Percentiles rank a stretch among this genome's conserved stretches.
Evolutionary conservation across 1,140 invertebrate genomes (phyloP).

Genomic region (Colletes gigas): DNA sequence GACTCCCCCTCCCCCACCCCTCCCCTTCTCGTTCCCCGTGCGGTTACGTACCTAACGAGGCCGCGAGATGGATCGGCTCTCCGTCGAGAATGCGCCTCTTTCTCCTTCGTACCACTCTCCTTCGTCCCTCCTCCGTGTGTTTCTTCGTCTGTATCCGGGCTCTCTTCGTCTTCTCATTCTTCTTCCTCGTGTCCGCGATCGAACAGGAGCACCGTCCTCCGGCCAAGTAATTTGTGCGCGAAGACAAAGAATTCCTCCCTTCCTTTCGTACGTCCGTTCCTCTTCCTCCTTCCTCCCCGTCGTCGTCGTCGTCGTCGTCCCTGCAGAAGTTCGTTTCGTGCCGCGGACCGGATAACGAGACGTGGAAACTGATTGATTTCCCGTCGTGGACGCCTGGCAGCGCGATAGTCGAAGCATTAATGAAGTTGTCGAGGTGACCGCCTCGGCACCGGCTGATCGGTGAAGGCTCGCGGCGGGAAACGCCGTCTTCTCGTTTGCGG

Average conservation of each 20-base stretch:
- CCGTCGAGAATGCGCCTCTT: conserved; percentile 54
- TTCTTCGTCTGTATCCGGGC: neutral
- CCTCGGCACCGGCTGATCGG: conserved; percentile 12
- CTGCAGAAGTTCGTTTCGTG: conserved; percentile 37
- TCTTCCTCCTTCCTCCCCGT: no score
- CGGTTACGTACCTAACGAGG: conserved; percentile 66
- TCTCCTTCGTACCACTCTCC: conserved; percentile 3
- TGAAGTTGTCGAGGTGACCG: conserved; percentile 51
- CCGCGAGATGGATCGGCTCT: conserved; percentile 66
- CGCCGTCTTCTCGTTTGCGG: conserved; percentile 23
- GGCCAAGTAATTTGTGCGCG: conserved; percentile 58
- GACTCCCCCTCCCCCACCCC: neutral
- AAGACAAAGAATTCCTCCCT: conserved; percentile 57
- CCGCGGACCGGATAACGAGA: conserved; percentile 52
- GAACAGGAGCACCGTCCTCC: conserved; percentile 50
- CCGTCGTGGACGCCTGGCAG: conserved; percentile 51
- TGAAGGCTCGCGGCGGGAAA: conserved; percentile 36
- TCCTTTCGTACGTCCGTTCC: conserved; percentile 20
- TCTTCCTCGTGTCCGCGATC: conserved; percentile 34
- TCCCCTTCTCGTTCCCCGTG: conserved; percentile 30
- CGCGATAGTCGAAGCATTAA: conserved; percentile 53
- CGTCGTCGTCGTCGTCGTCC: neutral
- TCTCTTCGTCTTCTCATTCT: conserved; percentile 10
- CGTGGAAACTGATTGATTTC: conserved; percentile 54
- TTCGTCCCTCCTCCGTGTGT: neutral